phyloP scores from a whole-genome alignment of 2,797 vertebrate species.

The Sternotherus odoratus region DNA sequence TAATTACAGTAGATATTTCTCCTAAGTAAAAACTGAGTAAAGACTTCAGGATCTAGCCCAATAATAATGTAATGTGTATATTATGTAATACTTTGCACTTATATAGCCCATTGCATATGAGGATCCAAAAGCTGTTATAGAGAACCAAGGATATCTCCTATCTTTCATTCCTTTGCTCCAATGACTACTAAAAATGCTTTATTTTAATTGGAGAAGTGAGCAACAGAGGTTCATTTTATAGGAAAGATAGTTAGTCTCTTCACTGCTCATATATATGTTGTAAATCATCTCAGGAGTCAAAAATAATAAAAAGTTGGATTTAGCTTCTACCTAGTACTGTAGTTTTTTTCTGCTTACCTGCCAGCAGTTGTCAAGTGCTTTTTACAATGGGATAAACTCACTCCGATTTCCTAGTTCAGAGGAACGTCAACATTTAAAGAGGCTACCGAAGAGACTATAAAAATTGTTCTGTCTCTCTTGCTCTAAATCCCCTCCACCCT shows the following conservation, averaged over 20 bases:
- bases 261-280: background rate
- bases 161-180: background rate
- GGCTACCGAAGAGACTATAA: background rate
- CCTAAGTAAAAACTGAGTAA: background rate
- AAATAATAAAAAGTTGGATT: background rate
- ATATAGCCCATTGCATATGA: background rate
- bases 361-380: background rate
- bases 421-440: background rate
- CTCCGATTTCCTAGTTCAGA: background rate
- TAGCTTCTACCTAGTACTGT: background rate
- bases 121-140: background rate
- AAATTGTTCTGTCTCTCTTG: background rate
- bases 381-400: background rate
- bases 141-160: too few species aligned
- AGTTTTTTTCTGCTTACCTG: background rate
- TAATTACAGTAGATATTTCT: slow-evolving; percentile 14
- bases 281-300: background rate
- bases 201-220: background rate
- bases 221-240: background rate
- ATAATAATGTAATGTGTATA: background rate
- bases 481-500: slow-evolving; percentile 6
- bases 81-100: background rate
- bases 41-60: background rate
- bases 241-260: background rate
- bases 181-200: background rate